phyloP scores from a whole-genome alignment of 1,140 invertebrate species.

The silkworm (Bombyx mori) region DNA sequence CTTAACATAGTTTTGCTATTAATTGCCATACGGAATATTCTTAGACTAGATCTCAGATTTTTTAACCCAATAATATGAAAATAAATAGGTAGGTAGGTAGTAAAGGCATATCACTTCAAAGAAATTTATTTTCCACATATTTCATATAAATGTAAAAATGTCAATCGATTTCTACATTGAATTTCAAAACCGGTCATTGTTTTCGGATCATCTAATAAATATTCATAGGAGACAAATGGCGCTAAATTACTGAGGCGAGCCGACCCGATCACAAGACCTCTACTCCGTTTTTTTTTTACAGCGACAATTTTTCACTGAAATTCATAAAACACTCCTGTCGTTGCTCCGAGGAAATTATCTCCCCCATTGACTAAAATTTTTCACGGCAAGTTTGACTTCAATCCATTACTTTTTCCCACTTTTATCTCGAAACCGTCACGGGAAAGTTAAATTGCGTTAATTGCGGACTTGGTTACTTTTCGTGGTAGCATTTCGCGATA shows the following conservation, averaged over 20 bases:
- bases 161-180: constrained; percentile 27
- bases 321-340: constrained; percentile 58
- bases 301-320: constrained; percentile 63
- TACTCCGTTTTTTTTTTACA: constrained; percentile 7
- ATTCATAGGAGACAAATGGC: constrained; percentile 64
- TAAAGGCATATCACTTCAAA: too few relatives aligned
- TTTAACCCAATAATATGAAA: too few relatives aligned
- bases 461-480: constrained; percentile 52
- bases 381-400: constrained; percentile 67
- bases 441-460: constrained; percentile 57
- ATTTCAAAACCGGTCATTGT: constrained; percentile 44
- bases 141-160: constrained; percentile 11
- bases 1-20: too few relatives aligned
- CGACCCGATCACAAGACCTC: constrained; percentile 32
- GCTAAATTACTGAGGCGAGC: constrained; percentile 49
- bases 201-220: constrained; percentile 57
- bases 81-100: too few relatives aligned
- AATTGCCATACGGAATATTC: too few relatives aligned
- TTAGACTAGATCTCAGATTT: too few relatives aligned
- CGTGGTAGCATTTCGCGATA: constrained; percentile 34
- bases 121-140: background rate
- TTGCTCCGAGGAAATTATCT: constrained; percentile 60
- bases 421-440: constrained; percentile 56
- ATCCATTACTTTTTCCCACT: constrained; percentile 62
- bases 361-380: constrained; percentile 67